phyloP scores from a whole-genome alignment of 2,888 invertebrate species.

The Agrochola circellaris region DNA sequence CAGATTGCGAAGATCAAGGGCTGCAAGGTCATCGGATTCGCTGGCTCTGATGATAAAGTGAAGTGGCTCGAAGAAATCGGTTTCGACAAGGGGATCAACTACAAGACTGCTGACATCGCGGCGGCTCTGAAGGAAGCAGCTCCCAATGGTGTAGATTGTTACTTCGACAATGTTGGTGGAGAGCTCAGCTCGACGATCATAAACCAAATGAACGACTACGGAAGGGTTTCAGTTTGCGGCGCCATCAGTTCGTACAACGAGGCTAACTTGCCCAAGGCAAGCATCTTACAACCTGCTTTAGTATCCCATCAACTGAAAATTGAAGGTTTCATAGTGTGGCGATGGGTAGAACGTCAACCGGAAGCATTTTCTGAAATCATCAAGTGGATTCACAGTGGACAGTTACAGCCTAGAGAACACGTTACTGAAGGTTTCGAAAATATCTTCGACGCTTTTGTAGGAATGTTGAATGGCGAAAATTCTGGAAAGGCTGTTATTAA shows the following conservation, averaged over 20 bases:
- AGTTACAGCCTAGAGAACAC: conserved; percentile 92
- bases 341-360: conserved; percentile 89
- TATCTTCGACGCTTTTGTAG: conserved; percentile 92
- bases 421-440: conserved; percentile 93
- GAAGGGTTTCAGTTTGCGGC: conserved; percentile 90
- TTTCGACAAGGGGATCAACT: conserved; percentile 93
- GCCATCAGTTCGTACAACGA: conserved; percentile 82
- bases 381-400: conserved; percentile 92
- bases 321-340: conserved; percentile 91
- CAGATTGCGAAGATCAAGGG: conserved; percentile 94
- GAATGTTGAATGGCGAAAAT: conserved; percentile 92
- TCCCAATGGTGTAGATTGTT: conserved; percentile 93
- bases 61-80: conserved; percentile 91
- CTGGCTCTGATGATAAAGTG: conserved; percentile 85
- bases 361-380: conserved; percentile 91
- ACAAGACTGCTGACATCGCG: conserved; percentile 90
- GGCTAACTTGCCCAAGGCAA: conserved; percentile 73
- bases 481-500: conserved; percentile 93
- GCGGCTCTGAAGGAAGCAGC: conserved; percentile 85
- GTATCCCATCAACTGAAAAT: conserved; percentile 91
- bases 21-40: conserved; percentile 92
- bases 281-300: conserved; percentile 89
- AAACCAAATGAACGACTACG: conserved; percentile 90
- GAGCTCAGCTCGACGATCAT: conserved; percentile 91
- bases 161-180: conserved; percentile 94